Conservation (phyloP, 2,797 vertebrate genomes). For the Notoglanidium macrostoma region DNA sequence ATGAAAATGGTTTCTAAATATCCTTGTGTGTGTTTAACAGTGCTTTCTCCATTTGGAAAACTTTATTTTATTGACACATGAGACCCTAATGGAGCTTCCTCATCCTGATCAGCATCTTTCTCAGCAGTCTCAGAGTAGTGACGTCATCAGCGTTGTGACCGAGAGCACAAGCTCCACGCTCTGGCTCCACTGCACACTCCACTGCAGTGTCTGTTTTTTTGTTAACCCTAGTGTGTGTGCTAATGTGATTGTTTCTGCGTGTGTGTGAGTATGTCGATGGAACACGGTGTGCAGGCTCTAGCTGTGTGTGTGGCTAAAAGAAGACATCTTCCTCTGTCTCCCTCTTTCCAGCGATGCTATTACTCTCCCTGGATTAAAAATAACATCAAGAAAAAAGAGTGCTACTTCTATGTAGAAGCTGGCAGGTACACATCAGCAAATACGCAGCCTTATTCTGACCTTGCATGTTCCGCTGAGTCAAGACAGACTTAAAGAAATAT, state of each 20-base stretch:
- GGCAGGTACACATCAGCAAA: slow-evolving; percentile 63
- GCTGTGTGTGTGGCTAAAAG: slow-evolving; percentile 20
- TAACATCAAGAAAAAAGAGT: slow-evolving; percentile 87
- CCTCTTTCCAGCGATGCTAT: slow-evolving; percentile 65
- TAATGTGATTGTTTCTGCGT: neutral
- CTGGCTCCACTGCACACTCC: neutral
- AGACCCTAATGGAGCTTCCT: slow-evolving; percentile 6
- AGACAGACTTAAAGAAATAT: neutral
- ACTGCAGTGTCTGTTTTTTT: slow-evolving; percentile 21
- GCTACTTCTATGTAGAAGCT: slow-evolving; percentile 76
- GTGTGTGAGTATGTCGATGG: neutral
- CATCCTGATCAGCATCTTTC: slow-evolving; percentile 31
- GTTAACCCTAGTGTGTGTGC: neutral
- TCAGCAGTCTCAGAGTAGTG: slow-evolving; percentile 53
- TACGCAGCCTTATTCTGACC: neutral
- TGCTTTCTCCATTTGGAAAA: slow-evolving; percentile 1
- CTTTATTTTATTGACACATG: neutral
- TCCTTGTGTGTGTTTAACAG: neutral
- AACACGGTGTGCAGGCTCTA: slow-evolving; percentile 44
- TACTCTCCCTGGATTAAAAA: slow-evolving; percentile 80
- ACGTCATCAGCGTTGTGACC: slow-evolving; percentile 68
- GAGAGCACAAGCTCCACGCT: neutral
- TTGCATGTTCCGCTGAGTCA: slow-evolving; percentile 27
- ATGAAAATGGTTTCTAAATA: neutral
- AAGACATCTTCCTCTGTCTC: slow-evolving; percentile 56